phyloP scores from a whole-genome alignment of 2,797 vertebrate species.

The Cossypha caffra region DNA sequence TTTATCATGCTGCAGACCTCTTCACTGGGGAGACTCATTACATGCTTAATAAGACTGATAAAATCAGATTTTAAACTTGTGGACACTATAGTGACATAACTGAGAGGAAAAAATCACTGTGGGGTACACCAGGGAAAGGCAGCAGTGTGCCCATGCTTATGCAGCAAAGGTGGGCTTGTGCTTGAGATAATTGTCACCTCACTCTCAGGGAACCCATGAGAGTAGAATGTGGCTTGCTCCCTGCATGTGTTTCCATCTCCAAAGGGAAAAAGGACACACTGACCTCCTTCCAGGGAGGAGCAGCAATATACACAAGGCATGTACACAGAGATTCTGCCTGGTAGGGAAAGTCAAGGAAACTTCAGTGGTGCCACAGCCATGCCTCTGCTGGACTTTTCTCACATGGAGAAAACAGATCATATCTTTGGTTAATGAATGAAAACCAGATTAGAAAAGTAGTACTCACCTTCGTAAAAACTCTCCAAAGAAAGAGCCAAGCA shows the following conservation, averaged over 20 bases:
- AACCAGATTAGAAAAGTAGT: neutral
- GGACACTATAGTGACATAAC: neutral
- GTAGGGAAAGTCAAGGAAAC: neutral
- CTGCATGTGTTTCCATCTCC: neutral
- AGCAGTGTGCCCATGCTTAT: neutral
- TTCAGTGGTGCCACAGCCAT: neutral
- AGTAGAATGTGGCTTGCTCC: neutral
- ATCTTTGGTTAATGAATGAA: neutral
- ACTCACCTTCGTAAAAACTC: conserved; percentile 93
- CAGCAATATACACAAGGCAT: neutral
- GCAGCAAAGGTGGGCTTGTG: neutral
- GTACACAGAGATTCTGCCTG: neutral
- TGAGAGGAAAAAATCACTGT: neutral
- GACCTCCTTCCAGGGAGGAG: neutral
- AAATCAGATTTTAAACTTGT: neutral
- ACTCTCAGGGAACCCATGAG: neutral
- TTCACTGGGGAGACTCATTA: neutral
- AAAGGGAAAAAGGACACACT: neutral
- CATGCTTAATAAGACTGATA: neutral
- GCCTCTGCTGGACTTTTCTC: neutral
- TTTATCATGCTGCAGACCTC: neutral
- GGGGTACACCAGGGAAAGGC: neutral
- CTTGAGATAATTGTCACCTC: neutral
- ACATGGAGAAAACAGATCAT: neutral
- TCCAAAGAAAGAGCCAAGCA: conserved; percentile 90